Evolutionary conservation across 2,888 invertebrate species (phyloP).

Genomic region (Lithodes maja): DNA sequence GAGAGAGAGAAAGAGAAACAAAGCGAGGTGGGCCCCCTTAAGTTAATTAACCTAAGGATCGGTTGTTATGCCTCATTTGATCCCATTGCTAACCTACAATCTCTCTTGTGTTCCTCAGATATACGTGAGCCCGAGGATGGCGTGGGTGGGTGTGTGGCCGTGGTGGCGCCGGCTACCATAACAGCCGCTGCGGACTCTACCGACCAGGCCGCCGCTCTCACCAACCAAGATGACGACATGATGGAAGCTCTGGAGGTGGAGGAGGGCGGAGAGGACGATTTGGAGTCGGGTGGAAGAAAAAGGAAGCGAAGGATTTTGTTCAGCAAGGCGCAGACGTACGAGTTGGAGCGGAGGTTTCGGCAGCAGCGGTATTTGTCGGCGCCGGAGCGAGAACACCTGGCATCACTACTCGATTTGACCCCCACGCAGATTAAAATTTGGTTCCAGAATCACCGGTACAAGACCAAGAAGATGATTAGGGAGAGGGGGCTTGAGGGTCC

Average conservation of each 20-base stretch:
- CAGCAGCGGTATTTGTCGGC: constrained; percentile 98
- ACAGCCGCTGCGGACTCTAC: constrained; percentile 54
- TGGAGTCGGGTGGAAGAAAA: constrained; percentile 80
- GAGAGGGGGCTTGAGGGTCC: constrained; percentile 77
- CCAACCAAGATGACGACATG: constrained; percentile 48
- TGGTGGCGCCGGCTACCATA: constrained; percentile 19
- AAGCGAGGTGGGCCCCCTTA: too few species aligned
- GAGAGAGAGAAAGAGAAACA: too few species aligned
- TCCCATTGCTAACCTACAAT: neutral
- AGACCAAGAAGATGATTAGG: constrained; percentile 96
- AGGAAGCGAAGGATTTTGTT: constrained; percentile 96
- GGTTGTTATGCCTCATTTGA: neutral
- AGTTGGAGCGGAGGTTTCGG: constrained; percentile 95
- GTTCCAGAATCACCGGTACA: constrained; percentile 99
- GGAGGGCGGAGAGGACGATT: constrained; percentile 56
- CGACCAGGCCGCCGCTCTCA: constrained; percentile 47
- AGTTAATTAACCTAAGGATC: too few species aligned
- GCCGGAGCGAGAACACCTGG: constrained; percentile 97
- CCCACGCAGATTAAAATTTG: constrained; percentile 88
- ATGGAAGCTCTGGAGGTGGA: constrained; percentile 58
- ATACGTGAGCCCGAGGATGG: neutral
- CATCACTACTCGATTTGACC: constrained; percentile 93
- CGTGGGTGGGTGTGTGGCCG: neutral
- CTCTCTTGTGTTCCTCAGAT: neutral
- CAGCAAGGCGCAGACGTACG: constrained; percentile 96